These are phyloP conservation scores for Mobula hypostoma DNA, from an alignment of 2,113 vertebrate species.

Conservation along the genomic window DNA sequence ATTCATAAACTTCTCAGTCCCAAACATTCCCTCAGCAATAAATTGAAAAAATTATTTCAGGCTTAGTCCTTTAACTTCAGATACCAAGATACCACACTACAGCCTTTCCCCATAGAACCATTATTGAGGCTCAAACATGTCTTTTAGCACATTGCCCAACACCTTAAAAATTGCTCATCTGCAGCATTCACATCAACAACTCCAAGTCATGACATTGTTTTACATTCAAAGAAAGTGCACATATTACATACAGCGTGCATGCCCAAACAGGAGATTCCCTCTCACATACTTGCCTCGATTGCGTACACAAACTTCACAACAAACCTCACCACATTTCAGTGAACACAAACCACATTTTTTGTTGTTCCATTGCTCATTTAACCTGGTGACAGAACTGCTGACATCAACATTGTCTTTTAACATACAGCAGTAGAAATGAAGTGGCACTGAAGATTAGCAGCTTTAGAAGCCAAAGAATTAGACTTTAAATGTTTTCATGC, in stretches of 20 bases:
- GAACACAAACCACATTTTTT: no score
- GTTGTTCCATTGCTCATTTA: constrained; percentile 14
- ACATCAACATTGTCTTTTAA: neutral
- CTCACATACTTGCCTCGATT: neutral
- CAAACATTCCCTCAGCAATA: no score
- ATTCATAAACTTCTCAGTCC: no score
- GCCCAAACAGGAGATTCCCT: neutral
- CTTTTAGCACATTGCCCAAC: no score
- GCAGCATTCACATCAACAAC: no score
- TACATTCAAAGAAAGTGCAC: neutral
- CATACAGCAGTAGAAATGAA: neutral
- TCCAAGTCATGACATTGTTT: neutral
- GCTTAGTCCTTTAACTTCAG: no score
- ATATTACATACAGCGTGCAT: neutral
- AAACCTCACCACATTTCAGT: neutral
- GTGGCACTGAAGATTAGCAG: neutral
- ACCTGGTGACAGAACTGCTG: neutral
- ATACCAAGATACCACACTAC: no score
- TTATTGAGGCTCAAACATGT: no score
- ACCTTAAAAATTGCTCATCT: no score
- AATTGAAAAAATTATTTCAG: no score
- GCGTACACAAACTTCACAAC: neutral
- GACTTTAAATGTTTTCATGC: neutral
- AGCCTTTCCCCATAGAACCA: no score
- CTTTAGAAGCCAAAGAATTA: neutral